Percentiles rank a stretch among this genome's conserved stretches.
phyloP scores from a whole-genome alignment of 1,140 invertebrate species.

The Parasteatoda tepidariorum region DNA sequence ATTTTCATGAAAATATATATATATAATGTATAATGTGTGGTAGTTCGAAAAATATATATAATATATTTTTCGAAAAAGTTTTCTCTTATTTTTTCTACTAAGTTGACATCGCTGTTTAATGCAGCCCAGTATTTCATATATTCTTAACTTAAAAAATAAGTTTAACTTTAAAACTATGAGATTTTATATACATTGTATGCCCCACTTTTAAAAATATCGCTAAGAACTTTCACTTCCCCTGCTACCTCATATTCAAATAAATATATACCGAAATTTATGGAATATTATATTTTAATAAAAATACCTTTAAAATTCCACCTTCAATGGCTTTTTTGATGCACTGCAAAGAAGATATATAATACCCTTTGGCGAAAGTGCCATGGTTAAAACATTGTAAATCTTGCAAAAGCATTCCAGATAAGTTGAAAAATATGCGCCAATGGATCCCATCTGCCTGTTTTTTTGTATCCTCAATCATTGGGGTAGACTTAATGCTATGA shows the following conservation, averaged over 20 bases:
- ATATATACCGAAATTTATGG: neutral
- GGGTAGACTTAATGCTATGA: neutral
- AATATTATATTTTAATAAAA: neutral
- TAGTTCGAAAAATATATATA: too few relatives aligned
- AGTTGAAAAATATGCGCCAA: constrained; percentile 20
- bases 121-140: too few relatives aligned
- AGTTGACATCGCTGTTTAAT: too few relatives aligned
- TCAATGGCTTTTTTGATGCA: neutral
- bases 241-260: neutral
- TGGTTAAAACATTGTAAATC: neutral
- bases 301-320: neutral
- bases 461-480: constrained; percentile 15
- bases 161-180: too few relatives aligned
- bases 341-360: neutral
- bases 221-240: neutral
- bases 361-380: neutral
- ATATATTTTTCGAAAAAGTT: too few relatives aligned
- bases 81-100: too few relatives aligned
- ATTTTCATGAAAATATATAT: too few relatives aligned
- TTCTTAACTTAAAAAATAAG: too few relatives aligned
- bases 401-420: neutral
- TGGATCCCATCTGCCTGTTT: neutral
- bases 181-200: too few relatives aligned
- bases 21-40: too few relatives aligned
- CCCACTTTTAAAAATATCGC: too few relatives aligned